Conservation (phyloP, 1,140 invertebrate genomes). For the Polyergus mexicanus region DNA sequence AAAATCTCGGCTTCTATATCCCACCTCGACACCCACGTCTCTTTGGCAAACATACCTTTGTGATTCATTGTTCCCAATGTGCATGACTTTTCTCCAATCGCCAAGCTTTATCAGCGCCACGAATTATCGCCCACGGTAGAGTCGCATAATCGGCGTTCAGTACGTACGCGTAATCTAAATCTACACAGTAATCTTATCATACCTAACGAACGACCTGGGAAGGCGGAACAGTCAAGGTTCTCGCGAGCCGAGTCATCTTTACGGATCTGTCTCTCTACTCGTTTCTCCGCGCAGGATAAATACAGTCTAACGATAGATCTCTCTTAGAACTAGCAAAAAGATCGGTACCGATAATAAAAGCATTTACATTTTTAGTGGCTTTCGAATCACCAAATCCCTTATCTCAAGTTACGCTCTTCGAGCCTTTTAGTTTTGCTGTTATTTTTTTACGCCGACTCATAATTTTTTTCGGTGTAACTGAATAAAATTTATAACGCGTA, state of each 20-base stretch:
- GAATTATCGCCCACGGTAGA: slow-evolving; percentile 25
- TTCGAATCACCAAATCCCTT: neutral
- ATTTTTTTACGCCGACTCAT: neutral
- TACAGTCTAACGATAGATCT: slow-evolving; percentile 1
- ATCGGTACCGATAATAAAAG: neutral
- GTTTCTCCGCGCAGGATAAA: slow-evolving; percentile 17
- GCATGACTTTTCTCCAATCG: slow-evolving; percentile 12
- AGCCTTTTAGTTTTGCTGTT: neutral
- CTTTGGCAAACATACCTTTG: slow-evolving; percentile 80
- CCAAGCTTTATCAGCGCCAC: slow-evolving; percentile 43
- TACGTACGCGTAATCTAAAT: slow-evolving; percentile 32
- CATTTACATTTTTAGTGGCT: slow-evolving; percentile 68
- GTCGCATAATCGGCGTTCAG: slow-evolving; percentile 5
- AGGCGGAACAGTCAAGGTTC: neutral
- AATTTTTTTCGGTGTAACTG: neutral
- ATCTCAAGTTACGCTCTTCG: neutral
- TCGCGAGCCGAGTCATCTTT: slow-evolving; percentile 12
- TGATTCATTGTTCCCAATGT: slow-evolving; percentile 68
- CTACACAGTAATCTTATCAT: slow-evolving; percentile 43
- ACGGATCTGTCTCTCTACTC: neutral
- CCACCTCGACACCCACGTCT: slow-evolving; percentile 63
- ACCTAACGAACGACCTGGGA: slow-evolving; percentile 8
- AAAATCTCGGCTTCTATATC: slow-evolving; percentile 50
- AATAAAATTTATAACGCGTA: neutral
- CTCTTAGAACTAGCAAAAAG: neutral